Percentiles rank a stretch among this genome's conserved stretches.
These are phyloP conservation scores for Pocillopora verrucosa DNA, from an alignment of 64 coral and sea anemone species.

Conservation along the genomic window DNA sequence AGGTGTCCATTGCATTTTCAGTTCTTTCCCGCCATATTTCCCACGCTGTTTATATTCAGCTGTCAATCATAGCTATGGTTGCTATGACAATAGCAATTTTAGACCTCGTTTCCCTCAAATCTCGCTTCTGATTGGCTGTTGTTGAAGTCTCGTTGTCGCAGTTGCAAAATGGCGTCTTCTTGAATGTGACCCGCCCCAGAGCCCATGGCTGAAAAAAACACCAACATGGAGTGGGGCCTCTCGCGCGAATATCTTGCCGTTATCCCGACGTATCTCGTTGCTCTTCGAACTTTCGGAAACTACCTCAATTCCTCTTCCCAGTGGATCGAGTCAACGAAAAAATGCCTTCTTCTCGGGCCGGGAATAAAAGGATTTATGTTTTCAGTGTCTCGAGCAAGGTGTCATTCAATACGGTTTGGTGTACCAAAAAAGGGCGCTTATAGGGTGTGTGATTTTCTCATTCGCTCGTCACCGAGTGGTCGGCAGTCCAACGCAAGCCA, in stretches of 20 bases:
- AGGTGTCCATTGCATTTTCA: background rate
- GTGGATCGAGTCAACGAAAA: slow-evolving; percentile 31
- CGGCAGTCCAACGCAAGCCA: slow-evolving; percentile 86
- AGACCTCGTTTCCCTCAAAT: slow-evolving; percentile 19
- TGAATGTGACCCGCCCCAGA: slow-evolving; percentile 96
- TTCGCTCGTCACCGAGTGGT: slow-evolving; percentile 98
- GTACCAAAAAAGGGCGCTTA: slow-evolving; percentile 99
- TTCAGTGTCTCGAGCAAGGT: slow-evolving; percentile 93
- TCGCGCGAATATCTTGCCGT: slow-evolving; percentile 61
- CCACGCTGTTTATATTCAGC: slow-evolving; percentile 1
- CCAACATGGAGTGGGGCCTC: slow-evolving; percentile 91
- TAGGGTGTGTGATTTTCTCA: slow-evolving; percentile 99
- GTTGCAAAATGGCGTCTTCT: slow-evolving; percentile 95
- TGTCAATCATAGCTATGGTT: slow-evolving; percentile 48
- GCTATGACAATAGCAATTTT: slow-evolving; percentile 38
- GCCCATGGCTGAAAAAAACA: slow-evolving; percentile 94
- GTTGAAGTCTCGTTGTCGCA: slow-evolving; percentile 72
- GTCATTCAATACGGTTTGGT: slow-evolving; percentile 99
- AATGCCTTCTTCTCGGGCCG: slow-evolving; percentile 34
- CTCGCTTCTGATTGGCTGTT: slow-evolving; percentile 62
- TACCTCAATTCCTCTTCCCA: slow-evolving; percentile 33
- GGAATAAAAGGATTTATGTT: slow-evolving; percentile 88
- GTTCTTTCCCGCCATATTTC: slow-evolving; percentile 7
- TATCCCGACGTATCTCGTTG: slow-evolving; percentile 52
- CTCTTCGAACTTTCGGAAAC: slow-evolving; percentile 50